Evolutionary conservation across 2,113 vertebrate species (phyloP).

Genomic region (Rhipidura dahli): DNA sequence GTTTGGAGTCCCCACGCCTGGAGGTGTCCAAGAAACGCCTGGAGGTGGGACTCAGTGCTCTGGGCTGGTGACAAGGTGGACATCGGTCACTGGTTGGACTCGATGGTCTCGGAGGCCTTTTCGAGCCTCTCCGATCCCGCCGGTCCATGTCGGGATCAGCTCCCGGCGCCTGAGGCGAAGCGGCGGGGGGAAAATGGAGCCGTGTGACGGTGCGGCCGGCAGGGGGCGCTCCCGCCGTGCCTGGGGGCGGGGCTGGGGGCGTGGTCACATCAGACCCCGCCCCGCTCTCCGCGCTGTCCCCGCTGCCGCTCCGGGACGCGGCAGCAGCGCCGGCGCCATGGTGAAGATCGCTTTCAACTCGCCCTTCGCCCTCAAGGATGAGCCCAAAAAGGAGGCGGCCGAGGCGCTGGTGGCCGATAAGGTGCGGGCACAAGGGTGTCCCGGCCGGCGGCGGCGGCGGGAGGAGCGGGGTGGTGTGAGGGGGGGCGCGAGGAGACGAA

Average conservation of each 20-base stretch:
- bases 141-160: accelerated
- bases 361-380: constrained; percentile 81
- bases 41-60: too few species aligned
- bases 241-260: neutral
- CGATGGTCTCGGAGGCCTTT: neutral
- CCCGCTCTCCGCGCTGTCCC: neutral
- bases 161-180: neutral
- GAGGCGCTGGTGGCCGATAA: constrained; percentile 70
- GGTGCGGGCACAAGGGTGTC: constrained; percentile 58
- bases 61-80: neutral
- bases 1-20: neutral
- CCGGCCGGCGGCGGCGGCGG: neutral
- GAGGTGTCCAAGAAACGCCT: neutral
- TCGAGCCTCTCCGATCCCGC: neutral
- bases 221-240: neutral
- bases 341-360: constrained; percentile 88
- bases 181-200: neutral
- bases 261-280: neutral
- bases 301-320: neutral
- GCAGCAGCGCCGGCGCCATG: constrained; percentile 60
- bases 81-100: neutral
- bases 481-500: neutral
- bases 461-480: neutral
- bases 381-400: constrained; percentile 67
- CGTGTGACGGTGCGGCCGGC: neutral